A percentile compares a stretch with the other conserved stretches of the same genome.
phyloP scores from a whole-genome alignment of 1,140 invertebrate species.

The Micrasema longulum region DNA sequence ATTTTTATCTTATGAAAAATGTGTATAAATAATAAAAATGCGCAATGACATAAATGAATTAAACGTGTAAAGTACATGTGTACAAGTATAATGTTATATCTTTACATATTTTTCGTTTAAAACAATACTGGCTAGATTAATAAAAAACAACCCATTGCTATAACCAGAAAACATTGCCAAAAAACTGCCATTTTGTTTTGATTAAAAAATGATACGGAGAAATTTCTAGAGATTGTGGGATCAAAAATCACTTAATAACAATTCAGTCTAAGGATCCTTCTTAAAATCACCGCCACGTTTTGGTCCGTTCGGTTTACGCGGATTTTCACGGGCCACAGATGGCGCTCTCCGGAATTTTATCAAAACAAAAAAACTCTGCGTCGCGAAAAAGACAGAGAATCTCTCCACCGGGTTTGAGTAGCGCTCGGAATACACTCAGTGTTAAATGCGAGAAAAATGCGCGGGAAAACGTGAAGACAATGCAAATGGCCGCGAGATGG shows the following conservation, averaged over 20 bases:
- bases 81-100: no score
- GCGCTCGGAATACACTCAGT: constrained; percentile 36
- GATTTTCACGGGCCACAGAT: constrained; percentile 37
- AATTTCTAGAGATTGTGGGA: no score
- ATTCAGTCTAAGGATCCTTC: constrained; percentile 11
- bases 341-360: constrained; percentile 23
- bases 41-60: no score
- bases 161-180: no score
- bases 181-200: no score
- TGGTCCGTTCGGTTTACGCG: constrained; percentile 1
- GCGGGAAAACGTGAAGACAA: constrained; percentile 36
- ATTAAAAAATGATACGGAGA: no score
- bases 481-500: constrained; percentile 34
- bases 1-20: no score
- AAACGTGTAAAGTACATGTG: no score
- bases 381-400: constrained; percentile 34
- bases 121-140: no score
- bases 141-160: no score
- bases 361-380: constrained; percentile 12
- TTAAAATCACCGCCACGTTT: constrained; percentile 8
- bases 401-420: not conserved
- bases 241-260: constrained; percentile 35
- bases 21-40: no score
- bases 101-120: no score
- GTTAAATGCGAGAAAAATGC: constrained; percentile 39